Conservation (phyloP, 2,888 invertebrate species). For the Rhabditoides inermis region DNA sequence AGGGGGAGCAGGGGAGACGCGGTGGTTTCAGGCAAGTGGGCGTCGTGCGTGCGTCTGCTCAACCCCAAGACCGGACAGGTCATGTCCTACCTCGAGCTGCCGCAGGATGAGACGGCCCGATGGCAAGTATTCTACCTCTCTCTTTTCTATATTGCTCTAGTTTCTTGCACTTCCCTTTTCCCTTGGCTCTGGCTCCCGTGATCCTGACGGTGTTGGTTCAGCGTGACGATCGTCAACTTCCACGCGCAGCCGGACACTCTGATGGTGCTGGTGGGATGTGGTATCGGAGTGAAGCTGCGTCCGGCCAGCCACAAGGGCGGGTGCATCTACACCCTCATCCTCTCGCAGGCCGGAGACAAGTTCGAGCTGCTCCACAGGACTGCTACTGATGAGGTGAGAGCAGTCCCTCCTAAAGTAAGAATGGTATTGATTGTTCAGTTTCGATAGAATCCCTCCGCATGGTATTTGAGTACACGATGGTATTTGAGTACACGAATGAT, state of each 20-base stretch:
- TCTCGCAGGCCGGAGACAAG: constrained; percentile 65
- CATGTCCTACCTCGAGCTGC: constrained; percentile 69
- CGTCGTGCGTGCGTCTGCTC: constrained; percentile 70
- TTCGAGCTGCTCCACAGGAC: constrained; percentile 89
- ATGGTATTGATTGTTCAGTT: no score
- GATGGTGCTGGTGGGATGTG: constrained; percentile 76
- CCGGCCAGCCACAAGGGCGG: constrained; percentile 65
- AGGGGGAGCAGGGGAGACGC: not conserved
- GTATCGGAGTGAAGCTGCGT: constrained; percentile 78
- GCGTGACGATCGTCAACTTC: constrained; percentile 70
- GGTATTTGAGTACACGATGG: no score
- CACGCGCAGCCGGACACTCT: constrained; percentile 62
- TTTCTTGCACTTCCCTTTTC: no score
- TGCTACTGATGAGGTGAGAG: constrained; percentile 49
- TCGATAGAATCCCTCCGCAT: no score
- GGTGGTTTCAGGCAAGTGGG: constrained; percentile 72
- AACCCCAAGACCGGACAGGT: constrained; percentile 76
- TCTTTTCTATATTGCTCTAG: constrained; percentile 3
- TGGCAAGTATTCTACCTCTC: constrained; percentile 57
- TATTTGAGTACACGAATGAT: no score
- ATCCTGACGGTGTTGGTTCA: no score
- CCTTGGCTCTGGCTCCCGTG: not conserved
- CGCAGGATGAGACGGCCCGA: constrained; percentile 92
- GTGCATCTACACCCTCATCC: constrained; percentile 50
- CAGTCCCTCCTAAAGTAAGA: no score